Conservation (phyloP, 2,797 vertebrate species). For the Oreonectes daqikongensis region DNA sequence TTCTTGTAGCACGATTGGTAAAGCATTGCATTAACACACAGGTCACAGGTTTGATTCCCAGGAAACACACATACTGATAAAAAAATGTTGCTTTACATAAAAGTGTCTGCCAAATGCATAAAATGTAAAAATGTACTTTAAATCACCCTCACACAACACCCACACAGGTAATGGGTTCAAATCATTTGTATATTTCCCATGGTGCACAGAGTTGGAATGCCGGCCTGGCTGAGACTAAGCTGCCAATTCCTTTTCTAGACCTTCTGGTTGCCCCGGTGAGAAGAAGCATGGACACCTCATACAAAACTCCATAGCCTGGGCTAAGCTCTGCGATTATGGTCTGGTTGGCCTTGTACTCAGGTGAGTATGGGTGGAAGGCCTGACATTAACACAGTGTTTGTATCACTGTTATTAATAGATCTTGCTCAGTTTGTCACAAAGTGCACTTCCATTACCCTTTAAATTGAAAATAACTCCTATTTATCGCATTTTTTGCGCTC, state of each 20-base stretch:
- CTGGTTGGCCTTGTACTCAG: not conserved
- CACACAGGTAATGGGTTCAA: not conserved
- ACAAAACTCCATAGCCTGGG: no score
- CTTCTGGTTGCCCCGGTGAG: conserved; percentile 22
- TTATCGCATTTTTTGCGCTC: no score
- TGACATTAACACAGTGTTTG: conserved; percentile 30
- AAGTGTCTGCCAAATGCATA: no score
- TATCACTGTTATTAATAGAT: conserved; percentile 2
- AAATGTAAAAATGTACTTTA: not conserved
- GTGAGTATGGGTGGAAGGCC: conserved; percentile 8
- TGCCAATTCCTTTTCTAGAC: conserved; percentile 41
- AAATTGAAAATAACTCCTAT: no score
- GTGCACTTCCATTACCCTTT: no score
- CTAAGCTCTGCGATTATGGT: conserved; percentile 16
- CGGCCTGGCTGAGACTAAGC: not conserved
- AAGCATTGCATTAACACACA: no score
- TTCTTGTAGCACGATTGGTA: no score
- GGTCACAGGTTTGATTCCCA: no score
- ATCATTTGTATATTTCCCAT: conserved; percentile 21
- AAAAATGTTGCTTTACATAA: no score
- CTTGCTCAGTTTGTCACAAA: conserved; percentile 12
- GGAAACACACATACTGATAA: no score
- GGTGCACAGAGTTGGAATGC: conserved; percentile 30
- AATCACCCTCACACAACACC: conserved; percentile 16
- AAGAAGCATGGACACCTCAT: conserved; percentile 6